These are phyloP conservation scores for Ochotona curzoniae DNA, from an alignment of 2,113 vertebrate species.

Conservation along the genomic window DNA sequence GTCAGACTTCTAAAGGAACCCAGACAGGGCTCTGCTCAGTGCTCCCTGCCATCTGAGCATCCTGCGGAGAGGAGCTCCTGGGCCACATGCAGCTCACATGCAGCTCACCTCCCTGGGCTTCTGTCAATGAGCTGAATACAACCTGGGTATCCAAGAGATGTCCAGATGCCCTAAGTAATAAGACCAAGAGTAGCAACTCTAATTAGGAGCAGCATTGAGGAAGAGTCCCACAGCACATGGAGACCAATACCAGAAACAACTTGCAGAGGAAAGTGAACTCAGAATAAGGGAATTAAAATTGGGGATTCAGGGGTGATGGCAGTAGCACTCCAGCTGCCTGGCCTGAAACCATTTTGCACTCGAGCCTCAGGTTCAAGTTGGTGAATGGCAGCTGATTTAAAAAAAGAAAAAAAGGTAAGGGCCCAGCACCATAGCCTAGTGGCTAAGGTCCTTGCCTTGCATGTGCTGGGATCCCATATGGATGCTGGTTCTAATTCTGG, in stretches of 20 bases:
- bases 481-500: no score
- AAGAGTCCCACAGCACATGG: not conserved
- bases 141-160: not conserved
- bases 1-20: no score
- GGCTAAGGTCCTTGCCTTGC: no score
- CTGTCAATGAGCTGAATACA: not conserved
- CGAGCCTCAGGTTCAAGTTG: not conserved
- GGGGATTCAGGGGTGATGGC: fast-evolving
- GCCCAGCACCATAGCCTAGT: no score
- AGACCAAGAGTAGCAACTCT: not conserved
- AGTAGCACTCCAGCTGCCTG: fast-evolving
- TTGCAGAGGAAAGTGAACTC: not conserved
- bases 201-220: not conserved
- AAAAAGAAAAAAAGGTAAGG: not conserved
- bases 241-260: not conserved
- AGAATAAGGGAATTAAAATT: not conserved
- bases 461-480: no score
- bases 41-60: not conserved
- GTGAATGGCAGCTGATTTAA: not conserved
- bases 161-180: not conserved
- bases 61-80: not conserved
- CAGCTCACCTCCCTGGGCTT: not conserved
- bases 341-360: fast-evolving
- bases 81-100: not conserved
- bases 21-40: not conserved